Base-by-base conservation (phyloP, 1,140 invertebrate species). In the Drosophila burlai region DNA sequence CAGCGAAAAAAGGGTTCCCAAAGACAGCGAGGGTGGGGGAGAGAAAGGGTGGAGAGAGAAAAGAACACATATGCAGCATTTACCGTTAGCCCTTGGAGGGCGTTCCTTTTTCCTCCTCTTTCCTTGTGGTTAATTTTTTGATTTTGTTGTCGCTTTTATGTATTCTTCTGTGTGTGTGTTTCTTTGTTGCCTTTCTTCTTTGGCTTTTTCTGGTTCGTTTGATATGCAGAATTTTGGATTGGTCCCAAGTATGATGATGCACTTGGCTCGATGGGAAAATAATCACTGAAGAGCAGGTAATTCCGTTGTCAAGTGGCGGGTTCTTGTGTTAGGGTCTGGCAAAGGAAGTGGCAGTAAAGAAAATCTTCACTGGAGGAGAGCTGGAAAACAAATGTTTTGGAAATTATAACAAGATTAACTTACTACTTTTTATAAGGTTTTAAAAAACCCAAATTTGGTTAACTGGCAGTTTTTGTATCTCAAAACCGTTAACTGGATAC, bases 21-120 rank as follows among this genome's bases (percentile, higher is more conserved):
- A 75, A 83, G 50, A 47, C 31, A 46, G 1, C 34, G 31, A 36
- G 21, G 36, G 26, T 36, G 38, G 26, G 26, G 6, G 18, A 24
- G n/a, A 31, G 24, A 58, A 21, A 5, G 29, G 15, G 54, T 8
- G 21, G 21, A 15, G 24, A 18, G 47, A 42, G 26, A 49, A n/a
- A 38, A 50, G 43, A 74, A 66, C 77, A 74, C 78, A 84, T 81
- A 90, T 89, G 84, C 84, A 89, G 69, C 84, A 76, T 90, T 89
- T 89, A 89, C 84, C 85, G 84, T 89, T 90, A 87, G 67, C 54
- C 66, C 74, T 77, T 62, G 47, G 73, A 76, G 73, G 64, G 75
- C 74, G 65, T 60, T 68, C 65, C 67, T 68, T 77, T 54, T 55
- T 74, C 69, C 69, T 49, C 60, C 69, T 63, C 49, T 18, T 31